Percentiles rank a stretch among this genome's conserved stretches.
Evolutionary conservation across 2,797 vertebrate species (phyloP).

Genomic region (Anguilla megastoma): DNA sequence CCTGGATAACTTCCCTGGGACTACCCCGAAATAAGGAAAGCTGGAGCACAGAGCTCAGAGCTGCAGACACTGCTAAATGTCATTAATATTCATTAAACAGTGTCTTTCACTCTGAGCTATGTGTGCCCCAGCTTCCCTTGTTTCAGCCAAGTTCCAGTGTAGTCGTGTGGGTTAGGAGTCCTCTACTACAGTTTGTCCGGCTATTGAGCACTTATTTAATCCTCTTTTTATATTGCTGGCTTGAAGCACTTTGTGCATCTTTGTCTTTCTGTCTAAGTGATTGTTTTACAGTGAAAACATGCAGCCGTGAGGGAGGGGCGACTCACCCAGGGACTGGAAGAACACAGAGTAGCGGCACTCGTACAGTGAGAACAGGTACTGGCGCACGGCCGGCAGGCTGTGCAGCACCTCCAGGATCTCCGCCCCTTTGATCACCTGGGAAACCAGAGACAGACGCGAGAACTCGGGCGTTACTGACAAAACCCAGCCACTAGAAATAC

Average conservation of each 20-base stretch:
- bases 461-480: neutral
- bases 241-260: neutral
- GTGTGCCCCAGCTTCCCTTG: no score
- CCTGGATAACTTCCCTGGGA: no score
- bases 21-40: no score
- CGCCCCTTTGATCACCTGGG: conserved; percentile 95
- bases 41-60: no score
- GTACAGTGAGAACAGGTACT: conserved; percentile 97
- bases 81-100: no score
- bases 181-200: no score
- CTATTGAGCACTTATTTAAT: neutral
- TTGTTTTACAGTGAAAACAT: neutral
- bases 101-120: no score
- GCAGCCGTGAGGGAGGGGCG: neutral
- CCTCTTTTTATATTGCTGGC: neutral
- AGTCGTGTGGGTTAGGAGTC: neutral
- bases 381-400: conserved; percentile 86
- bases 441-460: neutral
- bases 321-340: conserved; percentile 93
- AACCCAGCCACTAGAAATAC: neutral
- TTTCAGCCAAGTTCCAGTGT: no score
- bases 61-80: no score
- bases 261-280: neutral
- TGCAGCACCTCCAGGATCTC: conserved; percentile 97
- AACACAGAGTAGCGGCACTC: conserved; percentile 93